These are phyloP conservation scores for Yponomeuta sedellus DNA, from an alignment of 2,888 invertebrate species.

Conservation along the genomic window DNA sequence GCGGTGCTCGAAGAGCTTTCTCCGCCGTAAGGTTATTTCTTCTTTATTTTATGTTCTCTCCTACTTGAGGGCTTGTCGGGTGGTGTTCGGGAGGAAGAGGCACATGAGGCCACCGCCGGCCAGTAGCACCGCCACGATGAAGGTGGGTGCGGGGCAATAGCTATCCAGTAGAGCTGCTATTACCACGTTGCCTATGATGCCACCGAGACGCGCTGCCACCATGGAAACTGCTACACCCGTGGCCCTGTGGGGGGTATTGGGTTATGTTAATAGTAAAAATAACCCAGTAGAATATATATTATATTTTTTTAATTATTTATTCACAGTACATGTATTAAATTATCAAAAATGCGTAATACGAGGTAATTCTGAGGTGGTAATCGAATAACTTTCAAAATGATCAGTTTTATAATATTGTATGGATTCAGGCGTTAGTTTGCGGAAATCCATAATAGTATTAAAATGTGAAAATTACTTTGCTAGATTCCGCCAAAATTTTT, in stretches of 20 bases:
- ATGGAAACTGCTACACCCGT: slow-evolving; percentile 94
- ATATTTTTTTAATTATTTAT: too few species aligned
- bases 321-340: too few species aligned
- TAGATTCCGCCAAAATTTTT: too few species aligned
- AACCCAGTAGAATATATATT: too few species aligned
- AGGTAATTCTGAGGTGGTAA: too few species aligned
- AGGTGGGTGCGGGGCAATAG: slow-evolving; percentile 94
- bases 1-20: not conserved
- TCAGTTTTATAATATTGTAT: too few species aligned
- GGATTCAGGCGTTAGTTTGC: too few species aligned
- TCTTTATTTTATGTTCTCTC: slow-evolving; percentile 11
- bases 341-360: too few species aligned
- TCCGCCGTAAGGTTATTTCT: not conserved
- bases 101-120: slow-evolving; percentile 92
- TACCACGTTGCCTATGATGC: slow-evolving; percentile 90
- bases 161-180: slow-evolving; percentile 91
- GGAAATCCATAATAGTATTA: too few species aligned
- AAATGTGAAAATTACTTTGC: too few species aligned
- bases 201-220: slow-evolving; percentile 92
- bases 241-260: slow-evolving; percentile 75
- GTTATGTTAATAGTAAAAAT: not conserved
- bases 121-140: slow-evolving; percentile 90
- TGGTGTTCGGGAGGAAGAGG: slow-evolving; percentile 92
- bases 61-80: slow-evolving; percentile 82
- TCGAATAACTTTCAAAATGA: too few species aligned